Evolutionary conservation across 2,888 invertebrate genomes (phyloP).

Genomic region (Pammene fasciana): DNA sequence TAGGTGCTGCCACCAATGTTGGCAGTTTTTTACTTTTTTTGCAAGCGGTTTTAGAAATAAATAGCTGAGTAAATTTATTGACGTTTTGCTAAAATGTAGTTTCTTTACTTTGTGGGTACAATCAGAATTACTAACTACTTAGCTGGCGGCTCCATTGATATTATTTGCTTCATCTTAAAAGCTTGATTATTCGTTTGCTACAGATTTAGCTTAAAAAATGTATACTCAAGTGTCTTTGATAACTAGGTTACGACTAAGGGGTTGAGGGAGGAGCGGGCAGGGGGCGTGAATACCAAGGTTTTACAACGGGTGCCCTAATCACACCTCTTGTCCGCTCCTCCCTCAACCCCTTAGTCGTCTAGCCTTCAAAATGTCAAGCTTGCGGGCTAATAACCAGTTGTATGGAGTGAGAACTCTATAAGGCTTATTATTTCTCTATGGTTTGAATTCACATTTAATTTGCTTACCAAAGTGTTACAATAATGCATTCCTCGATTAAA

Average conservation of each 20-base stretch:
- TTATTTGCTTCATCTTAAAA: neutral
- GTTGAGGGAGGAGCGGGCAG: too few species aligned
- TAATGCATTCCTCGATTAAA: constrained; percentile 29
- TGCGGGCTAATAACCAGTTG: too few species aligned
- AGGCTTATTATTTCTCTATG: neutral
- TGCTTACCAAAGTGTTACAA: constrained; percentile 16
- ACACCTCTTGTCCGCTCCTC: too few species aligned
- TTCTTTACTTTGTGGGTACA: neutral
- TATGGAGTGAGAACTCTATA: too few species aligned
- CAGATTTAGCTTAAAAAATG: too few species aligned
- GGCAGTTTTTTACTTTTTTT: constrained; percentile 37
- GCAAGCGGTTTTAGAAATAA: constrained; percentile 22
- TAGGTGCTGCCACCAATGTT: constrained; percentile 46
- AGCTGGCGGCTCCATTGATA: neutral
- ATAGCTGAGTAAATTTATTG: constrained; percentile 18
- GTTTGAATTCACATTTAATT: constrained; percentile 1
- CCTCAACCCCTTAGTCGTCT: too few species aligned
- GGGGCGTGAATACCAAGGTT: too few species aligned
- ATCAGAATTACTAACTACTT: neutral
- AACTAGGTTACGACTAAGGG: too few species aligned
- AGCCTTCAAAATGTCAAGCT: too few species aligned
- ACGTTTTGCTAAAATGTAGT: constrained; percentile 6
- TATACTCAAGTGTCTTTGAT: too few species aligned
- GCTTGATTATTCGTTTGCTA: too few species aligned
- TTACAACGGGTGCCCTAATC: too few species aligned